Evolutionary conservation across 2,888 invertebrate species (phyloP), one percentile per base, ranked within the genome.

Genomic region (Carabus problematicus): DNA sequence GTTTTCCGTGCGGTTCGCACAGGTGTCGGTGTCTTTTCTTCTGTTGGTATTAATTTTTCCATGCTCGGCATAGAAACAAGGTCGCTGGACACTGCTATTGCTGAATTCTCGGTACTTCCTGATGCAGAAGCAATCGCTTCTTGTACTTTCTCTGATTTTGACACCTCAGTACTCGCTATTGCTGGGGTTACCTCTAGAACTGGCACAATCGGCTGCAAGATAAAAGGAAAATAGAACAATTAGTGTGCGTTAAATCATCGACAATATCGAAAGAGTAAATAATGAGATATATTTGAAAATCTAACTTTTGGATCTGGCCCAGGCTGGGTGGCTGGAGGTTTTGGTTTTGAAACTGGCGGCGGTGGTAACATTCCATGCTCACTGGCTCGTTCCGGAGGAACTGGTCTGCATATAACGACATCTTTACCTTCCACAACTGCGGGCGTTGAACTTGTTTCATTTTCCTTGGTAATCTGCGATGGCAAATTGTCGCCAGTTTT

Each of bases 381-480:
- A 29, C 81, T 71, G 0, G 82, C 82, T 68, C 82, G 81, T 71
- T 84, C 85, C 0, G 82, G 80, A 18, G 78, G 83, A 0, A 83
- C 81, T 0, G 85, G 85, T 70, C 85, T 78, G 3, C 84, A 82
- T 56, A 84, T 83, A 9, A 76, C 81, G 49, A 72, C 72, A 47
- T 74, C 70, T 11, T 47, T 62, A 49, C 52, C 16, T 67, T 54
- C 59, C 62, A 80, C 80, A 0, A 42, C 40, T 18, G 73, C 72
- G 42, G 67, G 54, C 39, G 40, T 56, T 41, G 64, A 60, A 40
- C 73, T 61, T 60, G 78, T 77, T 8, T 79, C 76, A 70, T 81
- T 82, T 43, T 79, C 75, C 78, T 87, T 87, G 63, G 85, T 81
- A 0, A 86, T 85, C 68, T 84, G 84, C 0, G 85, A 84, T 8